Evolutionary conservation across 2,113 vertebrate genomes (phyloP).

Genomic region (Thermophis baileyi): DNA sequence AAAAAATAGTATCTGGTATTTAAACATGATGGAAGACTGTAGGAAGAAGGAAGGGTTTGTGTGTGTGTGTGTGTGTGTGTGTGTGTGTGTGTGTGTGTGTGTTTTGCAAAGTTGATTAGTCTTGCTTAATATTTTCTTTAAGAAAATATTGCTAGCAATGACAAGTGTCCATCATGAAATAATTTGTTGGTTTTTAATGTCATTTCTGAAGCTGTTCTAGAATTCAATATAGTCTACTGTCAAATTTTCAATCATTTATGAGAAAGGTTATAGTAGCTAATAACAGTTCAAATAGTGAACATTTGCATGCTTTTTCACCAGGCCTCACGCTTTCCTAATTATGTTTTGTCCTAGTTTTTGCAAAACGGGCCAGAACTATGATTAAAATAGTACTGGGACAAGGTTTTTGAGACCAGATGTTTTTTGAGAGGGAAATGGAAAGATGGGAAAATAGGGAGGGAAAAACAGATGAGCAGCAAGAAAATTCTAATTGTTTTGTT

Average conservation of each 20-base stretch:
- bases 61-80: too few species aligned
- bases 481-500: not conserved
- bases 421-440: not conserved
- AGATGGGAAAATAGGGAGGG: not conserved
- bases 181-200: not conserved
- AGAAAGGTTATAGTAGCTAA: not conserved
- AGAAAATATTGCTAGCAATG: not conserved
- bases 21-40: not conserved
- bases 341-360: not conserved
- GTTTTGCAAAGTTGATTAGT: not conserved
- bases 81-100: too few species aligned
- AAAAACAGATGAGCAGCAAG: not conserved
- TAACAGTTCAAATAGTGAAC: not conserved
- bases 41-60: not conserved
- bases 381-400: not conserved
- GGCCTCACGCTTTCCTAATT: not conserved
- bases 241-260: not conserved
- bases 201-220: conserved; percentile 1
- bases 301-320: not conserved
- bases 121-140: not conserved
- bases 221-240: not conserved
- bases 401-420: not conserved
- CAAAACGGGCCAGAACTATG: not conserved
- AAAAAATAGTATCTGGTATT: not conserved
- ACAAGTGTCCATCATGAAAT: not conserved